Evolutionary conservation across 2,797 vertebrate genomes (phyloP).

Genomic region (Menidia menidia): DNA sequence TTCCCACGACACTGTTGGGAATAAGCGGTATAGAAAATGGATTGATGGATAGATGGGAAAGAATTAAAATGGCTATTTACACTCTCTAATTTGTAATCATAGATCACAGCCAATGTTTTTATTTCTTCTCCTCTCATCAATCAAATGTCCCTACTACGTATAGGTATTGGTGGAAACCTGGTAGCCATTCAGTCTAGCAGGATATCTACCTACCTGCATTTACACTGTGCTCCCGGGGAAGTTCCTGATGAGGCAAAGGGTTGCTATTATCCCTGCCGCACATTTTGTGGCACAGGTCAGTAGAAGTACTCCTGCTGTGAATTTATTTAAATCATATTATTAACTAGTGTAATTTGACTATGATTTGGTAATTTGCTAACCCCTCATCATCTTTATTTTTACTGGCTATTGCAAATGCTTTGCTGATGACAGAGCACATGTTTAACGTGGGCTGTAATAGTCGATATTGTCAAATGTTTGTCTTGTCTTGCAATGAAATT

Average conservation of each 20-base stretch:
- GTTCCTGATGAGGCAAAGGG: slow-evolving; percentile 90
- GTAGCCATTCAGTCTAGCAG: slow-evolving; percentile 98
- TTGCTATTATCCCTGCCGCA: slow-evolving; percentile 91
- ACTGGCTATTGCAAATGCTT: background rate
- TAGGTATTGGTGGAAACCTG: slow-evolving; percentile 97
- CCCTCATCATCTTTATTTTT: background rate
- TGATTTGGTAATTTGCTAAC: background rate
- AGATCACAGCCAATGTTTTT: background rate
- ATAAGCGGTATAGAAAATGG: too few relatives aligned
- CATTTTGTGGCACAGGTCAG: slow-evolving; percentile 92
- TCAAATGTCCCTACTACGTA: slow-evolving; percentile 2
- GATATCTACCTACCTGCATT: slow-evolving; percentile 96
- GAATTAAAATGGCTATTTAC: background rate
- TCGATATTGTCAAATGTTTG: too few relatives aligned
- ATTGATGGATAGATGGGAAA: too few relatives aligned
- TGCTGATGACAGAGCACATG: background rate
- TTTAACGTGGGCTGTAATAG: background rate
- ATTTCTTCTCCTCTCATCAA: background rate
- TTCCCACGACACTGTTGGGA: too few relatives aligned
- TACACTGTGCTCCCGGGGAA: slow-evolving; percentile 92
- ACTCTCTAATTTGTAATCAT: background rate
- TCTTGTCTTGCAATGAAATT: background rate
- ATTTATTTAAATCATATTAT: too few relatives aligned
- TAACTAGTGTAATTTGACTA: background rate
- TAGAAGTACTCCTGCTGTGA: background rate